Conservation (phyloP, 2,888 invertebrate species). For the Pardosa pseudoannulata region DNA sequence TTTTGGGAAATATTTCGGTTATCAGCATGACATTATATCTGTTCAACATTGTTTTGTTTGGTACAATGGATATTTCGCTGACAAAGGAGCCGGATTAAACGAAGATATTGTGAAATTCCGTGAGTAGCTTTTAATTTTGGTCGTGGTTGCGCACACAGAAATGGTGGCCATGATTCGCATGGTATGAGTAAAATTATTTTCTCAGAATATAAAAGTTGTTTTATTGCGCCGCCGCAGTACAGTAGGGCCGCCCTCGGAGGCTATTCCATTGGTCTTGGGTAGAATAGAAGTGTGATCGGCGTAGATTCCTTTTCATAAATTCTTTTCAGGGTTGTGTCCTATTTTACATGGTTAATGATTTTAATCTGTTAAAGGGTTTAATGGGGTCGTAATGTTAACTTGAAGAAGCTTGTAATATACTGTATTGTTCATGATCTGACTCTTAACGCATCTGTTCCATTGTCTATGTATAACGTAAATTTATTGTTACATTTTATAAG, state of each 20-base stretch:
- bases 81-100: constrained; percentile 40
- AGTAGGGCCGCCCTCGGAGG: constrained; percentile 43
- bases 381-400: no score
- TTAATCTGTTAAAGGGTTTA: no score
- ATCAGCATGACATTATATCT: neutral
- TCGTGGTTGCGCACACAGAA: constrained; percentile 56
- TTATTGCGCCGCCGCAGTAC: constrained; percentile 43
- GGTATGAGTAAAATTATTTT: constrained; percentile 53
- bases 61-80: constrained; percentile 2
- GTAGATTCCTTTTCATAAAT: no score
- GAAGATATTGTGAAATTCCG: neutral
- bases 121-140: constrained; percentile 52
- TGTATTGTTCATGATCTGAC: no score
- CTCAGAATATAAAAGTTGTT: constrained; percentile 31
- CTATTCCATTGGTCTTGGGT: constrained; percentile 32
- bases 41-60: neutral
- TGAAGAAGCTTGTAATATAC: no score
- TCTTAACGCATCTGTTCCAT: no score
- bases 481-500: no score
- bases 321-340: constrained; percentile 1
- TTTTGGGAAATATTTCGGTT: neutral
- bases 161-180: constrained; percentile 52
- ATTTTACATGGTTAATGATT: no score
- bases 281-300: neutral
- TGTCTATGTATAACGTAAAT: no score